Evolutionary conservation across 2,113 vertebrate species (phyloP).

Genomic region (Murina feae): DNA sequence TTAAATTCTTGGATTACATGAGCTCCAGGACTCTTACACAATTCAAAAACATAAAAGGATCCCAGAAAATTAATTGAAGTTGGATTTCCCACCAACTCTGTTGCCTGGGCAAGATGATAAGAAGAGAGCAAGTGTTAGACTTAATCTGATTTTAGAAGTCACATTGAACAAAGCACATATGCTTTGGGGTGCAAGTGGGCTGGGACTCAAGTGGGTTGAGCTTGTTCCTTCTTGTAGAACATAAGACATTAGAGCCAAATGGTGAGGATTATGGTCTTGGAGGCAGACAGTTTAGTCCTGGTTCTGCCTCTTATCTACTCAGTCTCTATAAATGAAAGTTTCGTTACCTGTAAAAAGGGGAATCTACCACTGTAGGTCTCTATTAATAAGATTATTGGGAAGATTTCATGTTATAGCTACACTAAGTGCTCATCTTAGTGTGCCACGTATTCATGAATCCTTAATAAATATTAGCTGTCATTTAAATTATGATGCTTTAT

Average conservation of each 20-base stretch:
- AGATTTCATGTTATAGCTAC: not conserved
- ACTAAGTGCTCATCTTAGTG: not conserved
- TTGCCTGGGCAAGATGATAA: not conserved
- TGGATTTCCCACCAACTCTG: not conserved
- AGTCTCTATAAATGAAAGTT: not conserved
- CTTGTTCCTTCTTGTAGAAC: not conserved
- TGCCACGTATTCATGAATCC: not conserved
- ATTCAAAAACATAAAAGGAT: not conserved
- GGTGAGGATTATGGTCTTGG: not conserved
- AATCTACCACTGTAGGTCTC: not conserved
- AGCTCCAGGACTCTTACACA: not conserved
- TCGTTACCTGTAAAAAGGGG: not conserved
- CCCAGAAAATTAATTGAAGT: not conserved
- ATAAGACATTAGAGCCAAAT: not conserved
- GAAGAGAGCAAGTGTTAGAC: not conserved
- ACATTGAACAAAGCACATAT: not conserved
- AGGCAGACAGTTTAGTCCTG: not conserved
- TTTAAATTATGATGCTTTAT: not conserved
- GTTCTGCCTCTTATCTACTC: not conserved
- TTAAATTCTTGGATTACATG: not conserved
- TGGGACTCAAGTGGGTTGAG: not conserved
- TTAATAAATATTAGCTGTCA: not conserved
- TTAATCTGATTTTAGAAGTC: conserved; percentile 16
- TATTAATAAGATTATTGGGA: not conserved
- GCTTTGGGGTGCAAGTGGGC: not conserved